Base-by-base conservation (phyloP, 53 echinoderm and acorn worm species). In the Patiria pectinifera region DNA sequence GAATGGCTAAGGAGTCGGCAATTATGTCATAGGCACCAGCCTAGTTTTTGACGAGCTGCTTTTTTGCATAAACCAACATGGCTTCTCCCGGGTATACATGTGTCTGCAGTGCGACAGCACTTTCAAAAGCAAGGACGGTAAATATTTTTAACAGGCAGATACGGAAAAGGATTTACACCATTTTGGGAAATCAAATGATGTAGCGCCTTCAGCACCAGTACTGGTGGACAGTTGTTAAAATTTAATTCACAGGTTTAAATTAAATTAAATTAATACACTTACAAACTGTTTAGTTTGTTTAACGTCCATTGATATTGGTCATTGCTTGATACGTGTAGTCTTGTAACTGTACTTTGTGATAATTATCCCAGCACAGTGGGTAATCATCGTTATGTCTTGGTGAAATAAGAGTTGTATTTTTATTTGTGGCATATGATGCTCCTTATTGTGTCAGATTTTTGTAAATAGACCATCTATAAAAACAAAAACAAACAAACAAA, bases 391-490 rank as follows among this genome's bases (percentile, higher is more conserved):
- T 44, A 77, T 78, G 79, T 78, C 79, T 78, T 78, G 47, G 79
- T 78, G 47, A 47, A 46, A 46, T 69, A 35, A 91, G 48, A 91
- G 35, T 44, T 91, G 81, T 91, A 47, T 91, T 66, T 63, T 82
- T 81, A 43, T 83, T 83, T 83, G 74, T 85, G 92, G 92, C 92
- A 91, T 91, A 44, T 72, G 92, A 86, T 92, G 92, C 80, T 84
- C 62, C 78, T 62, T 21, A 81, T 45, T 90, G 85, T 92, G 92
- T 92, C 63, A 22, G 85, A 35, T 35, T 86, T 85, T 86, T 85
- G 85, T 92, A 85, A 85, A 92, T 85, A 92, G 61, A 72, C 76
- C 13, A 74, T 49, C 22, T 35, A 26, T 48, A 87, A 87, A 49
- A 87, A 11, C 6, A 45, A 22, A 72, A 6, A 59, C 11, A 59